A percentile compares a stretch with the other conserved stretches of the same genome.
Conservation (phyloP, 2,888 invertebrate genomes). For the Drosophila robusta region DNA sequence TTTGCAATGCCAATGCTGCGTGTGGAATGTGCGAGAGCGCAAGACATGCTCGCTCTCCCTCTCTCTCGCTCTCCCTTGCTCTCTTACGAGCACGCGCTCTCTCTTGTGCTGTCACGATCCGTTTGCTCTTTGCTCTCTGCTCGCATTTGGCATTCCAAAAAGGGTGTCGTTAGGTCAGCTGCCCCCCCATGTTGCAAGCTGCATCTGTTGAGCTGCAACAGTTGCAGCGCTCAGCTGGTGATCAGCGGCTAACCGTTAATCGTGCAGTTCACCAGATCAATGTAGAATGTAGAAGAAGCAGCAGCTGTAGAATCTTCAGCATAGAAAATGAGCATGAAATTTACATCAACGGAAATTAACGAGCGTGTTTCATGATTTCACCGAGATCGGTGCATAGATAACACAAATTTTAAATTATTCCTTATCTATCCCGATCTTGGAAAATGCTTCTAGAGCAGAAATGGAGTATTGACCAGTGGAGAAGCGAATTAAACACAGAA, state of each 20-base stretch:
- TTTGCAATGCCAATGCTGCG: constrained; percentile 56
- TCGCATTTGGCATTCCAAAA: constrained; percentile 37
- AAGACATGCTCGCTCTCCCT: not conserved
- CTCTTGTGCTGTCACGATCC: constrained; percentile 14
- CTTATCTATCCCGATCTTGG: not conserved
- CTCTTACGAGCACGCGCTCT: not conserved
- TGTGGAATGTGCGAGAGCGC: constrained; percentile 48
- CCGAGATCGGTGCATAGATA: constrained; percentile 1
- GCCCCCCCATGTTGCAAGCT: constrained; percentile 16
- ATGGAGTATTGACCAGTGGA: no score
- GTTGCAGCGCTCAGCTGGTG: constrained; percentile 37
- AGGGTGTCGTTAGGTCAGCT: constrained; percentile 55
- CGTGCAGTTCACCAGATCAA: constrained; percentile 46
- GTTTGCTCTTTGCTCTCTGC: constrained; percentile 19
- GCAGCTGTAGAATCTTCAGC: not conserved
- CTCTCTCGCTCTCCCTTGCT: not conserved
- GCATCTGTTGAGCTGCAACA: constrained; percentile 12
- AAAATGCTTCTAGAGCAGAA: not conserved
- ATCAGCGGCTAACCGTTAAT: constrained; percentile 41
- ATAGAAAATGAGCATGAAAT: constrained; percentile 9
- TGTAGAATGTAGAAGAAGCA: constrained; percentile 12
- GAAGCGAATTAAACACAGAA: not conserved
- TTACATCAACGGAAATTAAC: not conserved
- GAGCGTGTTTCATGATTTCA: constrained; percentile 6
- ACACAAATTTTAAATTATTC: constrained; percentile 22